Conservation (phyloP, 2,888 invertebrate species). For the Trachelus iudaicus region DNA sequence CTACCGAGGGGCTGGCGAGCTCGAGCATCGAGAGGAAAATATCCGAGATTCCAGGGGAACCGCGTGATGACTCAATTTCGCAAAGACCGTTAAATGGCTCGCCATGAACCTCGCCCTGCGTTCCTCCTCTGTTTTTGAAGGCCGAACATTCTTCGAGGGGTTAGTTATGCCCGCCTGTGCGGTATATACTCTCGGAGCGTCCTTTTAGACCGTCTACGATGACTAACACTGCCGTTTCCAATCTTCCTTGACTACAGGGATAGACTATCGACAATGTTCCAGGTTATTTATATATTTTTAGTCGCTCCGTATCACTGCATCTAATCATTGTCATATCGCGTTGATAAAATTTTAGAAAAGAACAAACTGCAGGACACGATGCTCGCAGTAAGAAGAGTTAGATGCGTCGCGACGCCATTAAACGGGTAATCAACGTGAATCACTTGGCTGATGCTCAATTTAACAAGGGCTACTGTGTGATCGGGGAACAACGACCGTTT, state of each 20-base stretch:
- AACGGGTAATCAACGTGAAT: conserved; percentile 64
- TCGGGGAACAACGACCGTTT: conserved; percentile 54
- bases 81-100: conserved; percentile 64
- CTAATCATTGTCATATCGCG: neutral
- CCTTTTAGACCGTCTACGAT: neutral
- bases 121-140: conserved; percentile 61
- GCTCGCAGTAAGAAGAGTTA: no score
- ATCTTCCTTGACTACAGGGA: neutral
- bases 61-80: conserved; percentile 66
- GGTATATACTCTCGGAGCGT: neutral
- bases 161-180: conserved; percentile 23
- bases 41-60: conserved; percentile 65
- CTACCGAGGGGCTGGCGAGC: neutral
- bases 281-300: neutral
- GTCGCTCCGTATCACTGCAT: neutral
- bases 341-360: no score
- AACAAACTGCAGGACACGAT: no score
- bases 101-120: conserved; percentile 52
- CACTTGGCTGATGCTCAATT: conserved; percentile 64
- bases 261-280: neutral
- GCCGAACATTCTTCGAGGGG: conserved; percentile 58
- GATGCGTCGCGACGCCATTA: conserved; percentile 41
- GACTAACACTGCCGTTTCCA: neutral
- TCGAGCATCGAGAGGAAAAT: conserved; percentile 69
- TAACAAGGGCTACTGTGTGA: conserved; percentile 64